Evolutionary conservation across 2,888 invertebrate genomes (phyloP), one percentile per base, ranked within the genome.

Genomic region (Eupithecia exiguata): DNA sequence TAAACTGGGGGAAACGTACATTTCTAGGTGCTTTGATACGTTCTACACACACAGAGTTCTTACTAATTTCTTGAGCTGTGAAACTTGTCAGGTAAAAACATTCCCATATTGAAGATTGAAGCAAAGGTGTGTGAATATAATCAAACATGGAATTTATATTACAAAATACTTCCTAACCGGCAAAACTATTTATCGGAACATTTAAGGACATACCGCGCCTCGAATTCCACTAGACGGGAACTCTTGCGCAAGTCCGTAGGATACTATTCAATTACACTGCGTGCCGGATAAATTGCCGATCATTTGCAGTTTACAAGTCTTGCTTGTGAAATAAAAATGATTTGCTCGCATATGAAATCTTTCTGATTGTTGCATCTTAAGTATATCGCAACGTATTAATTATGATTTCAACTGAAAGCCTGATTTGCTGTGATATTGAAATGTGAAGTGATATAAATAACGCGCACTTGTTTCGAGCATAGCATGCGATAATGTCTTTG

Each of bases 121-220:
- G 21, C 12, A 53, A 58, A 58, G 58, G 25, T 58, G n/a, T 14
- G 21, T 21, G 21, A 21, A 21, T 21, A 21, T 4, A 58, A 21
- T 38, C n/a, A 66, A 14, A 43, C 18, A 43, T 12, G 40, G 38
- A 38, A 66, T 38, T 10, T 12, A 38, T 40, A 66, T 78, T 75
- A 66, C 68, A 74, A 25, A 77, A 79, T 53, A 69, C 74, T 75
- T 76, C 78, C 77, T 75, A 77, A 38, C 58, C 30, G 62, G 74
- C 66, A 74, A 72, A 74, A 76, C 70, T 71, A 53, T 72, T 68
- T 71, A 70, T 65, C 63, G 63, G 63, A 69, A 78, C 86, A 81
- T 85, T 82, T 86, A 88, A 87, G 89, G 87, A 86, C 83, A 78
- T 74, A 84, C 90, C 90, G 86, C 90, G 84, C 92, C 92, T 89